Evolutionary conservation across 2,797 vertebrate genomes (phyloP).

Genomic region (Diplodus puntazzo): DNA sequence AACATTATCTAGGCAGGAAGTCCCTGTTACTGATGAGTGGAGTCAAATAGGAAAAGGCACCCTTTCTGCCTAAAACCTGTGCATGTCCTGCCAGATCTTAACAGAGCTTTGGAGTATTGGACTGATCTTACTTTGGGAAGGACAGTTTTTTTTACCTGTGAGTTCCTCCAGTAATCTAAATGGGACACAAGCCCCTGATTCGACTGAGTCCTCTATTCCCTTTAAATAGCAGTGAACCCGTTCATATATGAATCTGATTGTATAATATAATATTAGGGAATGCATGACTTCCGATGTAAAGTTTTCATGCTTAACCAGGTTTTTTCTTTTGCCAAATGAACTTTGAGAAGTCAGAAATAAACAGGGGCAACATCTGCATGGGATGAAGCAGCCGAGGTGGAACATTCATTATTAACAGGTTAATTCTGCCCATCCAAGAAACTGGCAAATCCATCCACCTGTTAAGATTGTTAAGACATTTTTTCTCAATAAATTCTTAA

Average conservation of each 20-base stretch:
- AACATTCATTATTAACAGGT: neutral
- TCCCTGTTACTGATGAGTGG: neutral
- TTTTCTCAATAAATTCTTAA: no score
- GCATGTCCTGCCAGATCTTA: constrained; percentile 1
- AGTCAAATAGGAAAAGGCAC: neutral
- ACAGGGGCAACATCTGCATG: neutral
- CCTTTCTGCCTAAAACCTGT: neutral
- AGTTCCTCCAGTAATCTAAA: neutral
- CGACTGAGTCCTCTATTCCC: neutral
- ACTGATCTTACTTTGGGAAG: neutral
- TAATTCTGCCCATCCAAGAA: no score
- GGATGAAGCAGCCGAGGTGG: neutral
- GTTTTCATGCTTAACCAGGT: neutral
- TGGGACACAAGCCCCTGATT: neutral
- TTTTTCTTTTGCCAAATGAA: constrained; percentile 3
- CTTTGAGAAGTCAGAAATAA: neutral
- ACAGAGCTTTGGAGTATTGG: neutral
- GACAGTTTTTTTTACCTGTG: neutral
- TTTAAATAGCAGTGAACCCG: constrained; percentile 1
- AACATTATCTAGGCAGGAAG: neutral
- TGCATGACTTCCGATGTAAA: neutral
- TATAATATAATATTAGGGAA: neutral
- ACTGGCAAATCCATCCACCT: no score
- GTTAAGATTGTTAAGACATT: no score
- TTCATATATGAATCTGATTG: neutral